Evolutionary conservation across 2,113 vertebrate species (phyloP).

Genomic region (Alligator mississippiensis): DNA sequence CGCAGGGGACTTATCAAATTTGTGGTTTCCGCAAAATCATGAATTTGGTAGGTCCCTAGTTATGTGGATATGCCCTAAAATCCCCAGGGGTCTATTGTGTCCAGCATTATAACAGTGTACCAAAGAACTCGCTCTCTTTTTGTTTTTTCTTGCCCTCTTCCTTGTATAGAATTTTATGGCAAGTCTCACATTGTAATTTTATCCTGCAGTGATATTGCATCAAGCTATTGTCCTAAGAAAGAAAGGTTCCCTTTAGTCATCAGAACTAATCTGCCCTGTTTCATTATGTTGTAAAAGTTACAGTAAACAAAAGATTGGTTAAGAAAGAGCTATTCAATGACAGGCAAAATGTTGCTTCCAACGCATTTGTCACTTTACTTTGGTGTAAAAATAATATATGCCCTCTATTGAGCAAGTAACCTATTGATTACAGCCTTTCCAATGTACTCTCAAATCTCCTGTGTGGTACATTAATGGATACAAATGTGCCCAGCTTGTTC

Average conservation of each 20-base stretch:
- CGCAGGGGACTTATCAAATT: background rate
- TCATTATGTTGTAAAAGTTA: background rate
- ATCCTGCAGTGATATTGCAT: background rate
- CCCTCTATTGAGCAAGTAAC: constrained; percentile 35
- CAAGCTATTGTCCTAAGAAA: background rate
- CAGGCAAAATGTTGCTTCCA: constrained; percentile 15
- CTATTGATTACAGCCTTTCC: constrained; percentile 12
- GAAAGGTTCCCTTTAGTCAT: background rate
- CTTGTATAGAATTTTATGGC: background rate
- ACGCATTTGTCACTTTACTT: background rate
- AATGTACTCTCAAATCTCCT: background rate
- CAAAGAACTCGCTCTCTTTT: background rate
- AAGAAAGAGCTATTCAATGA: background rate
- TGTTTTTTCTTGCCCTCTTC: background rate
- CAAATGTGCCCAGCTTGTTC: constrained; percentile 9
- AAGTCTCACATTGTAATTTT: background rate
- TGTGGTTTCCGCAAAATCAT: too few relatives aligned
- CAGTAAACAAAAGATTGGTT: background rate
- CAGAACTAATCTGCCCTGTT: background rate
- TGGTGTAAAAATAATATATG: background rate
- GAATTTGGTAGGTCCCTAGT: too few relatives aligned
- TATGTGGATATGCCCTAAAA: background rate
- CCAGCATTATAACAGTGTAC: background rate
- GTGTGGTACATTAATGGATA: constrained; percentile 7
- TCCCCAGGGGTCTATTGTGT: background rate